Base-by-base conservation (phyloP, 2,113 vertebrate species). In the Zootoca vivipara region DNA sequence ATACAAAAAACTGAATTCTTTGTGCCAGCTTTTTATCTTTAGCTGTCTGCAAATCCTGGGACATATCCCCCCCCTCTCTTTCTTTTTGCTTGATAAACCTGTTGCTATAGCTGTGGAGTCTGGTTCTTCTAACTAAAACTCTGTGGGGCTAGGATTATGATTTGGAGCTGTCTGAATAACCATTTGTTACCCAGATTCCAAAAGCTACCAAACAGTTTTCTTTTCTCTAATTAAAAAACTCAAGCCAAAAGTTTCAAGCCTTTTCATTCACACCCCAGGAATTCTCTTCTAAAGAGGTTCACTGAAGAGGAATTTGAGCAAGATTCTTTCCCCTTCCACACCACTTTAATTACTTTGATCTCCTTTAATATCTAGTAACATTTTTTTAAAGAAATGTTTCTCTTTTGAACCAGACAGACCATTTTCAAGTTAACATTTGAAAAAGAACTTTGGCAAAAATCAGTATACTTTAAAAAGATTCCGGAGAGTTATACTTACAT, bases 331-430 rank as follows among this genome's bases (percentile, higher is more conserved):
- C 88, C 2, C 1, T 65, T 40, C 77, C 89, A 87, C 28, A 77
- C 74, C 70, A 69, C 56, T 87, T 81, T 83, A 89, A 91, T 82
- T 86, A 94, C 90, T 92, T 93, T 70, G 84, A 26, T 89, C 30
- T 78, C 4, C 69, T 35, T 89, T 85, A 87, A 92, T 92, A 78
- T 80, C 8, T 35, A 62, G 82, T 8, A 82, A 65, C 79, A 82
- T 74, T 87, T 87, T 87, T 70, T 56, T 22, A 33, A 28, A 70
- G 69, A 70, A 38, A 46, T 88, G 83, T 79, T 83, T 30, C 82
- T 16, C 0, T 2, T 86, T 90, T 87, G 52, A 82, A 46, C 5
- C 82, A 86, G 30, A 35, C 62, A 64, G 58, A 82, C 38, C 7
- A 91, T 90, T 67, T 64, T 73, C 58, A 35, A 79, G 12, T 16